A percentile compares a stretch with the other conserved stretches of the same genome.
These are phyloP conservation scores for Formica exsecta DNA, from an alignment of 1,140 invertebrate genomes.

Conservation along the genomic window DNA sequence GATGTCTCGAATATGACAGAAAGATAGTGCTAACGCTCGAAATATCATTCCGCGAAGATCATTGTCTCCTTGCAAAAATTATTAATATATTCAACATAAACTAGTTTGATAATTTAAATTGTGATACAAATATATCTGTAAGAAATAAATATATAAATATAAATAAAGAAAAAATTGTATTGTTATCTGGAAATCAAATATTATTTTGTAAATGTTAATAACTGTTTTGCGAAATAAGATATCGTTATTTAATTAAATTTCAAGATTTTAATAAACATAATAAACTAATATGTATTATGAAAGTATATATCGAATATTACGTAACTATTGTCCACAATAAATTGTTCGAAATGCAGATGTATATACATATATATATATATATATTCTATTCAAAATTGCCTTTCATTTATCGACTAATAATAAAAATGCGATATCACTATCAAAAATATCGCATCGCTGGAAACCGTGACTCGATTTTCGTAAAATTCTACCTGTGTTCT, in stretches of 20 bases:
- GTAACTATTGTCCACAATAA: neutral
- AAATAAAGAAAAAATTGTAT: neutral
- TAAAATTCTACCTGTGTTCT: neutral
- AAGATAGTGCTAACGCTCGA: neutral
- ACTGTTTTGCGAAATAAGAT: neutral
- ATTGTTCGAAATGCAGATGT: neutral
- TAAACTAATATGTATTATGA: slow-evolving; percentile 14
- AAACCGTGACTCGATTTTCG: neutral
- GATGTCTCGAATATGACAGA: neutral
- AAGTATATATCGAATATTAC: neutral
- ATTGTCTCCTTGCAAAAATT: neutral
- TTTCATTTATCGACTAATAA: neutral
- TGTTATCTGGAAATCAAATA: neutral
- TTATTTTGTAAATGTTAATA: neutral
- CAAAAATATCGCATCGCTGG: slow-evolving; percentile 35
- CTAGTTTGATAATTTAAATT: neutral
- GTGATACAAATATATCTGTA: neutral
- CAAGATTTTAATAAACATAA: neutral
- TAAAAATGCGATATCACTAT: neutral
- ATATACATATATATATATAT: too few relatives aligned
- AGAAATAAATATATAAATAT: neutral
- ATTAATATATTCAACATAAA: neutral
- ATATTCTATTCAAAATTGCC: neutral
- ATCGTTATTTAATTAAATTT: neutral
- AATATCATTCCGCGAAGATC: neutral